Conservation (phyloP, 2,797 vertebrate species). For the Mionectes olivaceus region DNA sequence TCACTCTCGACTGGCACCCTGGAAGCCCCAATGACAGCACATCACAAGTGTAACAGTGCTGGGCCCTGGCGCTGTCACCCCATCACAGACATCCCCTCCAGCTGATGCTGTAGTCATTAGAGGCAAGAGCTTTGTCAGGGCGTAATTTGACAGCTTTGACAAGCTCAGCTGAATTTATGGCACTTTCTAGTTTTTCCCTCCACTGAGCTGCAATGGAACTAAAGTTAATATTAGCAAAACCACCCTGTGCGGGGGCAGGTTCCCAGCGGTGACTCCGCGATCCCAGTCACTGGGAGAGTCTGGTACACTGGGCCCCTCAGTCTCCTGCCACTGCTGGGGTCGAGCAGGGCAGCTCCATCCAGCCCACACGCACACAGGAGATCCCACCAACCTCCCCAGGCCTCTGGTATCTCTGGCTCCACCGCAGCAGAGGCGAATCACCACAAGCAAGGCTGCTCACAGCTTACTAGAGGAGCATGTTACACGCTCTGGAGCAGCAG, state of each 20-base stretch:
- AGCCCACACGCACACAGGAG: rapidly evolving
- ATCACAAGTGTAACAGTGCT: background rate
- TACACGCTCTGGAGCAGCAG: background rate
- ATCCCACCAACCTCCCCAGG: background rate
- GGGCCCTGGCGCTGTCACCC: background rate
- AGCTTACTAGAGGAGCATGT: background rate
- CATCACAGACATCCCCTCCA: background rate
- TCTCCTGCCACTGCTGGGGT: background rate
- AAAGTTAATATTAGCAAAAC: conserved; percentile 64
- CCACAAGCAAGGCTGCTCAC: background rate
- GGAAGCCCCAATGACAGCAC: background rate
- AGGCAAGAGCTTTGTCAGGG: conserved; percentile 32
- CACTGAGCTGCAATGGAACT: conserved; percentile 46
- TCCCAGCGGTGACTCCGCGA: background rate
- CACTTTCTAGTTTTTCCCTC: conserved; percentile 52
- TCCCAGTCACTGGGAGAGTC: background rate
- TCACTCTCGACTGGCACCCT: background rate
- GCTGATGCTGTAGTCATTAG: background rate
- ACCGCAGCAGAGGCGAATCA: background rate
- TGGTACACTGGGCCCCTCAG: background rate
- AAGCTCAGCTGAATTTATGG: conserved; percentile 35
- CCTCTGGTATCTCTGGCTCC: background rate
- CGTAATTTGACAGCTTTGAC: conserved; percentile 24
- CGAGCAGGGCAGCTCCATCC: background rate
- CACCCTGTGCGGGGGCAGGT: background rate